Evolutionary conservation across 2,113 vertebrate genomes (phyloP), one percentile per base, ranked within the genome.

Genomic region (Cricetomys ansorgei): DNA sequence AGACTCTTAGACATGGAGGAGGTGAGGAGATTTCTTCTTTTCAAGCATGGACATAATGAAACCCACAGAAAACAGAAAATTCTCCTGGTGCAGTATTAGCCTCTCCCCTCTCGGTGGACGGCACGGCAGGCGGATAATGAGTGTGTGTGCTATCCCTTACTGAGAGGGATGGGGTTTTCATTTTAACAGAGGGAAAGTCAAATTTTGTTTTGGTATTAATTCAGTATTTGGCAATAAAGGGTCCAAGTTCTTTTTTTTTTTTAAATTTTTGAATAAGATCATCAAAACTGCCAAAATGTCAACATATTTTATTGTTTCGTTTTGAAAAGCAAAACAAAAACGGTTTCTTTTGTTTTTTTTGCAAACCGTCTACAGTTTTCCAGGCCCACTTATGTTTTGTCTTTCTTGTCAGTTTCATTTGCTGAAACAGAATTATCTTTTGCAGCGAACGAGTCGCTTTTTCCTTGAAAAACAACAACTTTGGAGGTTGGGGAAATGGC

Each of bases 231-330:
- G 48, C 77, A 93, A 83, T 91, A 55, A 55, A 55, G 13, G 13
- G 21, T 70, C 12, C 48, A 55, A 53, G 15, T 55, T 69, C 1
- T n/a, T 69, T 5, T 53, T 50, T 55, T 37, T 64, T n/a, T 25
- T 50, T n/a, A 88, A 86, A 62, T 90, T 85, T 94, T 94, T 96
- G 95, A 96, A 94, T 72, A 89, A 96, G 69, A 34, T 55, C 72
- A 94, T 96, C 93, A 95, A 97, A 96, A 91, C 59, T 69, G 70
- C 92, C 87, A 97, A 93, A 88, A 91, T 88, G 80, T 96, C 90
- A 96, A 84, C 91, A 95, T 94, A 95, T 97, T 96, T 94, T 88
- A 91, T 97, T 92, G 43, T 95, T 97, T 96, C 81, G 70, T 96
- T 88, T 96, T 64, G 80, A 88, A 48, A 91, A 95, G 57, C 65